phyloP scores from a whole-genome alignment of 1,140 invertebrate species.

The Ephestia elutella region DNA sequence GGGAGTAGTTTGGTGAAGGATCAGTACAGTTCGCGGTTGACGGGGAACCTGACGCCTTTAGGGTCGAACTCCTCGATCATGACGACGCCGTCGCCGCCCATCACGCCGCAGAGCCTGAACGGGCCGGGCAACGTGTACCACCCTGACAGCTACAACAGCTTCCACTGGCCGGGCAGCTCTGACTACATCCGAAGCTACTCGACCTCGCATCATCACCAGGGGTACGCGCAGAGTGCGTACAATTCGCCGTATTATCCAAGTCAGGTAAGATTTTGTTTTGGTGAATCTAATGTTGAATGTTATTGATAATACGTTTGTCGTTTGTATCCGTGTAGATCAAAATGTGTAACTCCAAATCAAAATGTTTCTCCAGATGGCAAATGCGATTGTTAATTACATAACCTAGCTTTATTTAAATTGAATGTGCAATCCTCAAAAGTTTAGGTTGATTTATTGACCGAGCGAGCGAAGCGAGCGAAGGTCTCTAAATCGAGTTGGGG shows the following conservation, averaged over 20 bases:
- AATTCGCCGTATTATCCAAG: conserved; percentile 74
- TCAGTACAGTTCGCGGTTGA: conserved; percentile 62
- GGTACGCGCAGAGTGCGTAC: conserved; percentile 77
- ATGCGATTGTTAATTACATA: too few relatives aligned
- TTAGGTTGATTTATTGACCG: too few relatives aligned
- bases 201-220: conserved; percentile 71
- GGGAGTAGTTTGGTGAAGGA: conserved; percentile 61
- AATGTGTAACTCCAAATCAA: too few relatives aligned
- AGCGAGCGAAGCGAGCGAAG: too few relatives aligned
- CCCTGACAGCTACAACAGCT: conserved; percentile 75
- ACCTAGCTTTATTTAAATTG: too few relatives aligned
- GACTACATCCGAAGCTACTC: conserved; percentile 70
- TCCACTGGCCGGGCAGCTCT: conserved; percentile 73
- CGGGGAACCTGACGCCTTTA: conserved; percentile 77
- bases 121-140: conserved; percentile 71
- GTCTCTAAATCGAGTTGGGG: too few relatives aligned
- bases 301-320: too few relatives aligned
- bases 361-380: too few relatives aligned
- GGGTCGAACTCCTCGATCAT: conserved; percentile 79
- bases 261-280: conserved; percentile 47
- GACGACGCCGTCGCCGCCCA: conserved; percentile 79
- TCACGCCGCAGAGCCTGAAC: conserved; percentile 74
- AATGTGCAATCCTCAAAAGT: too few relatives aligned
- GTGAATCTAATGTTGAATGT: neutral
- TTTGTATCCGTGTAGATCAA: too few relatives aligned